Percentiles rank a stretch among this genome's conserved stretches.
phyloP scores from a whole-genome alignment of 1,140 invertebrate genomes.

The Brevipalpus yothersi region DNA sequence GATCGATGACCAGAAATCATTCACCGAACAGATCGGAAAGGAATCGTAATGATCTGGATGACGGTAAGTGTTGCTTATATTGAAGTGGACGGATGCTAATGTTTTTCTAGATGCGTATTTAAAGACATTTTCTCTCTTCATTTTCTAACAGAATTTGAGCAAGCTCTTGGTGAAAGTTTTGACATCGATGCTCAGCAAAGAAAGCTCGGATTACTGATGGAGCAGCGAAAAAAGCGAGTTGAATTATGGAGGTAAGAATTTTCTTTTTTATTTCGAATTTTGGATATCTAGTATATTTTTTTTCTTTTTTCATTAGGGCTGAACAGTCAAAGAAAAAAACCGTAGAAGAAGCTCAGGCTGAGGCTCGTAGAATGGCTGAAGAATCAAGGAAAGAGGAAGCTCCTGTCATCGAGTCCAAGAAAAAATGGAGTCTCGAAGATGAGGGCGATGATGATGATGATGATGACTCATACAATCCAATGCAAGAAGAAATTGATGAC shows the following conservation, averaged over 20 bases:
- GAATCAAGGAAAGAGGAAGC: constrained; percentile 12
- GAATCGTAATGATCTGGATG: no score
- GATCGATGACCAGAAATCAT: background rate
- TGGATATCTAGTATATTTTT: constrained; percentile 17
- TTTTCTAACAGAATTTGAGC: no score
- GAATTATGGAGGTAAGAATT: constrained; percentile 46
- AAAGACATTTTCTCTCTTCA: no score
- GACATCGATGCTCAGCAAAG: constrained; percentile 37
- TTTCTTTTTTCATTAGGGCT: no score
- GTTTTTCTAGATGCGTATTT: no score
- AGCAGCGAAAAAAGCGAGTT: constrained; percentile 72
- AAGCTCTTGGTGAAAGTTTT: constrained; percentile 2
- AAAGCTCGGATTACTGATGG: constrained; percentile 79
- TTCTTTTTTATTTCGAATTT: background rate
- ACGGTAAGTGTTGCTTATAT: no score
- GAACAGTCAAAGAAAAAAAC: background rate
- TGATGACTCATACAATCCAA: constrained; percentile 14
- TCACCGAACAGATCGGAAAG: no score
- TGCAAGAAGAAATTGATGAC: background rate
- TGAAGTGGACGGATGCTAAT: no score
- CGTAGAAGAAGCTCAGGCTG: constrained; percentile 11
- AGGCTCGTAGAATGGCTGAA: constrained; percentile 8
- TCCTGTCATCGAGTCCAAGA: constrained; percentile 15
- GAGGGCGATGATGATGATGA: constrained; percentile 21
- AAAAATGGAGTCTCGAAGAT: constrained; percentile 19